These are phyloP conservation scores for Gryllus bimaculatus DNA, from an alignment of 1,140 invertebrate species.

Conservation along the genomic window DNA sequence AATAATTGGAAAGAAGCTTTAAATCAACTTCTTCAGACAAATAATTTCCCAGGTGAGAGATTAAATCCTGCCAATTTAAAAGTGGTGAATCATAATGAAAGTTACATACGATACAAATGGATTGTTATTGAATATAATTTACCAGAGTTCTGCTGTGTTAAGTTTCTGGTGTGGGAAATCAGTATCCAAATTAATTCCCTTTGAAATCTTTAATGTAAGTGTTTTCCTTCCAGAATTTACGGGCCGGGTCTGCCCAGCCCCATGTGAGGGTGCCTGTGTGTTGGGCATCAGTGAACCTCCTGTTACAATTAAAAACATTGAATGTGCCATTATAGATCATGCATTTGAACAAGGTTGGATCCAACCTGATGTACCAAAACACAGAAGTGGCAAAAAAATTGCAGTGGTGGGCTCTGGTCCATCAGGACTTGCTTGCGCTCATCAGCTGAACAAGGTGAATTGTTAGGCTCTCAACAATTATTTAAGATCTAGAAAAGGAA, in stretches of 20 bases:
- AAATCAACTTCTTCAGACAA: conserved; percentile 90
- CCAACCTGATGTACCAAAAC: conserved; percentile 58
- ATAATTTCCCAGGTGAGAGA: conserved; percentile 82
- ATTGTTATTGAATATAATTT: too few species aligned
- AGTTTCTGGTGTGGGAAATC: too few species aligned
- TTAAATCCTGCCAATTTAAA: background rate
- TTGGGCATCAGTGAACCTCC: conserved; percentile 90
- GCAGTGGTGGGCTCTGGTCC: conserved; percentile 95
- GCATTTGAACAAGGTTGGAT: conserved; percentile 98
- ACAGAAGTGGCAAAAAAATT: conserved; percentile 74
- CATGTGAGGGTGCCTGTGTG: conserved; percentile 97
- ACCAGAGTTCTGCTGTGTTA: too few species aligned
- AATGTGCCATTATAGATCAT: conserved; percentile 97
- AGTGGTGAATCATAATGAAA: too few species aligned
- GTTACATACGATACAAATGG: too few species aligned
- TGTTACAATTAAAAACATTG: conserved; percentile 98
- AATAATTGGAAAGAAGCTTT: conserved; percentile 96
- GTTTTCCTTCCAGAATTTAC: conserved; percentile 73
- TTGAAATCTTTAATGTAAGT: too few species aligned
- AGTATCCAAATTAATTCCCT: too few species aligned
- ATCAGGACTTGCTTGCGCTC: conserved; percentile 89
- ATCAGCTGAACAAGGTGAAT: conserved; percentile 85
- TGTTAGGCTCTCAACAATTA: background rate
- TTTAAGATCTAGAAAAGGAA: too few species aligned
- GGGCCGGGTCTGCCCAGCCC: conserved; percentile 94